Conservation (phyloP, 2,888 invertebrate species). For the Diabrotica balteata region DNA sequence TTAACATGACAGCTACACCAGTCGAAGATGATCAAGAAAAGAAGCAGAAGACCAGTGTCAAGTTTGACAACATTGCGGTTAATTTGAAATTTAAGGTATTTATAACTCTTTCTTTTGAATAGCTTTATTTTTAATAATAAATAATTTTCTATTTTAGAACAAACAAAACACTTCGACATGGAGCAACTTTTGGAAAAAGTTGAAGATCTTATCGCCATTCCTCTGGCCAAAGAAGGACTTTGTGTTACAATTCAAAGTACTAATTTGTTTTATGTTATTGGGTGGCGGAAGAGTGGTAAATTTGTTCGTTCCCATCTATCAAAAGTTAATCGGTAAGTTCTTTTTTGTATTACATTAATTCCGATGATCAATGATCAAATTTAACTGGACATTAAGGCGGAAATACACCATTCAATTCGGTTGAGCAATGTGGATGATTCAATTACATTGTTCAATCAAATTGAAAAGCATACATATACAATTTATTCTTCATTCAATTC, state of each 20-base stretch:
- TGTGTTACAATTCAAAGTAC: conserved; percentile 79
- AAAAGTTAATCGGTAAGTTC: conserved; percentile 84
- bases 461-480: too few species aligned
- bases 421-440: too few species aligned
- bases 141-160: conserved; percentile 45
- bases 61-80: conserved; percentile 50
- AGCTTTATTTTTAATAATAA: conserved; percentile 7
- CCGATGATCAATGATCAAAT: too few species aligned
- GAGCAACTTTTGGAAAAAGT: conserved; percentile 78
- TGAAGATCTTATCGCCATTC: conserved; percentile 84
- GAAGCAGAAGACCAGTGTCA: conserved; percentile 41
- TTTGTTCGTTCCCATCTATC: conserved; percentile 91
- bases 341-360: too few species aligned
- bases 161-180: conserved; percentile 77
- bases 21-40: conserved; percentile 16
- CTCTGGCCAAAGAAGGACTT: conserved; percentile 90
- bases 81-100: conserved; percentile 51
- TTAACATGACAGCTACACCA: conserved; percentile 21
- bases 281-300: conserved; percentile 85
- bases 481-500: too few species aligned
- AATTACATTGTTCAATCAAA: too few species aligned
- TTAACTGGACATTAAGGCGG: too few species aligned
- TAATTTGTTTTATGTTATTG: conserved; percentile 81
- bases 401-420: too few species aligned
- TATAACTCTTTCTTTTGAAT: neutral